Percentiles rank a stretch among this genome's conserved stretches.
These are phyloP conservation scores for Poecilia gillii DNA, from an alignment of 2,797 vertebrate genomes.

Conservation along the genomic window DNA sequence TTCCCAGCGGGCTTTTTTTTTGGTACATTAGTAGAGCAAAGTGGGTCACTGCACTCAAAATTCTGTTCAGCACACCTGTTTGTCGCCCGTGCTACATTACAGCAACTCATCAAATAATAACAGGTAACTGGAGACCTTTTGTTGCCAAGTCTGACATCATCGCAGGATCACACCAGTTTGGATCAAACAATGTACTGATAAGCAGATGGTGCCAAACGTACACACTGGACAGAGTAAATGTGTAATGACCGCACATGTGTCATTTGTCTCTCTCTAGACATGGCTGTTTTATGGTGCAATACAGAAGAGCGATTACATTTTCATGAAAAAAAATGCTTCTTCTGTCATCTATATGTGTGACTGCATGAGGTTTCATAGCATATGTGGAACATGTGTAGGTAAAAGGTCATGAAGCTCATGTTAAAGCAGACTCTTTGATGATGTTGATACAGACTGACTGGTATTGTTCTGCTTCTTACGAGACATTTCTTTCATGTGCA, in stretches of 20 bases:
- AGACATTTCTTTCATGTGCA: slow-evolving; percentile 14
- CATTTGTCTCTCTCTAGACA: slow-evolving; percentile 47
- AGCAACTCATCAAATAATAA: slow-evolving; percentile 28
- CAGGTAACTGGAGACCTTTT: slow-evolving; percentile 29
- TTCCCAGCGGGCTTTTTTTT: slow-evolving; percentile 54
- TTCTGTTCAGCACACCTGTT: slow-evolving; percentile 32
- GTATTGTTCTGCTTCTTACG: slow-evolving; percentile 30
- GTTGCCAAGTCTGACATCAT: slow-evolving; percentile 46
- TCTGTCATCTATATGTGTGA: background rate
- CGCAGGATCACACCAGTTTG: slow-evolving; percentile 36
- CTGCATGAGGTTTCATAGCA: slow-evolving; percentile 22
- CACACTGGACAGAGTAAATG: slow-evolving; percentile 18
- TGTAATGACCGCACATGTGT: slow-evolving; percentile 22
- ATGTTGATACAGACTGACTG: slow-evolving; percentile 36
- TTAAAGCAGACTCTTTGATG: slow-evolving; percentile 59
- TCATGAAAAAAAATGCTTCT: slow-evolving; percentile 30
- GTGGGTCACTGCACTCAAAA: slow-evolving; percentile 55
- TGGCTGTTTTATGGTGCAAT: slow-evolving; percentile 43
- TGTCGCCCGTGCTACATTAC: slow-evolving; percentile 48
- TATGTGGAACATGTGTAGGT: slow-evolving; percentile 61
- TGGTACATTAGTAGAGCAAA: slow-evolving; percentile 56
- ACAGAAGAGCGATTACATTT: slow-evolving; percentile 16
- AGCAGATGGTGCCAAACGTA: slow-evolving; percentile 31
- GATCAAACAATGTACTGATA: slow-evolving; percentile 62
- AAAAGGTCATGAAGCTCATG: slow-evolving; percentile 35